phyloP scores from a whole-genome alignment of 1,140 invertebrate genomes.

The Meloidogyne exigua region DNA sequence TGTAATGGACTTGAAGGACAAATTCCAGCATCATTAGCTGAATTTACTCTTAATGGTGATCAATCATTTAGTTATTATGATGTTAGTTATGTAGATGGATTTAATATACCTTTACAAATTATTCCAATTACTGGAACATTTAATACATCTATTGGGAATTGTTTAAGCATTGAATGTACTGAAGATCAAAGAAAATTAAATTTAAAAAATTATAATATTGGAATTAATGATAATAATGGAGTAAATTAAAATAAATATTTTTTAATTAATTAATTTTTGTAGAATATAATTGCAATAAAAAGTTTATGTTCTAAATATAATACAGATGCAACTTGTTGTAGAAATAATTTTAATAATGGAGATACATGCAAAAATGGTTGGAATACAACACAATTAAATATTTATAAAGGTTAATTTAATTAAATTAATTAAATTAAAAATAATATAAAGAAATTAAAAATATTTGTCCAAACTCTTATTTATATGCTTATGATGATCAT shows the following conservation, averaged over 20 bases:
- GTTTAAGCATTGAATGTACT: background rate
- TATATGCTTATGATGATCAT: constrained; percentile 20
- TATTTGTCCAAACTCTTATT: background rate
- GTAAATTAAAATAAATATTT: background rate
- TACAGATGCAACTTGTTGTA: constrained; percentile 11
- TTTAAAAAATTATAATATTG: background rate
- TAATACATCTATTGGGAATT: background rate
- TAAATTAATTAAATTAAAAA: background rate
- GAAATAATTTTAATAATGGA: background rate
- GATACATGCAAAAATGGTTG: constrained; percentile 2
- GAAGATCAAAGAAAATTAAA: background rate
- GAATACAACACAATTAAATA: background rate
- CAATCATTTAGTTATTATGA: constrained; percentile 3
- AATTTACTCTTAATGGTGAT: background rate
- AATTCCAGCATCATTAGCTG: background rate
- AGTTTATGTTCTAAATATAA: constrained; percentile 13
- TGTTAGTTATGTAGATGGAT: constrained; percentile 24
- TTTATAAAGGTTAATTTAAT: background rate
- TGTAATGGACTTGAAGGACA: constrained; percentile 4
- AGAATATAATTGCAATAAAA: constrained; percentile 8
- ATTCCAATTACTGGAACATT: background rate
- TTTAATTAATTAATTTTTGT: background rate
- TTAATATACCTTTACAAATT: constrained; percentile 14
- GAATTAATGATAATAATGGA: background rate
- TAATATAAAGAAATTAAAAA: background rate